A percentile compares a stretch with the other conserved stretches of the same genome.
These are phyloP conservation scores for Pararge aegeria DNA, from an alignment of 1,140 invertebrate genomes.

Conservation along the genomic window DNA sequence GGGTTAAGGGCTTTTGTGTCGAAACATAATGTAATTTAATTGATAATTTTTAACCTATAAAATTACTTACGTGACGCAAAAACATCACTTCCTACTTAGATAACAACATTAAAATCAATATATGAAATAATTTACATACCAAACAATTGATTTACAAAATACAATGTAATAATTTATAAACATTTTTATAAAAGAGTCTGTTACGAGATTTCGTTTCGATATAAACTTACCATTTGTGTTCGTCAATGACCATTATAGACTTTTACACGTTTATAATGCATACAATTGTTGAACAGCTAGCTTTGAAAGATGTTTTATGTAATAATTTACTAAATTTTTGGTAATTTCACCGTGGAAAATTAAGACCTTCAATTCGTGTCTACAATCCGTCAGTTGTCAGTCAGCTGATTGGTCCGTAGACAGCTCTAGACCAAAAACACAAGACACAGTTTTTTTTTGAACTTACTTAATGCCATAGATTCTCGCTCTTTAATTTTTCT, in stretches of 20 bases:
- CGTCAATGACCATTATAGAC: slow-evolving; percentile 17
- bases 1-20: background rate
- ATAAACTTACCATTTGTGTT: slow-evolving; percentile 7
- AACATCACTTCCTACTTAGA: background rate
- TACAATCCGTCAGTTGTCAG: slow-evolving; percentile 41
- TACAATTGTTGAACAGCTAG: background rate
- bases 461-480: no score
- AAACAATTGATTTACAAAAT: background rate
- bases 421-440: no score
- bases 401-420: slow-evolving; percentile 61
- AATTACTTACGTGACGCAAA: background rate
- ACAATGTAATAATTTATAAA: background rate
- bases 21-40: background rate
- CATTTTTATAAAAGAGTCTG: background rate
- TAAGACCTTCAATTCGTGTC: slow-evolving; percentile 36
- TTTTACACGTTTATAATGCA: slow-evolving; percentile 2
- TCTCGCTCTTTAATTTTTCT: no score
- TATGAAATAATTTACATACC: background rate
- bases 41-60: background rate
- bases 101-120: background rate
- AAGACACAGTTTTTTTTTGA: no score
- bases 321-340: slow-evolving; percentile 66
- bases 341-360: slow-evolving; percentile 64
- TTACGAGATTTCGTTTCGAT: background rate
- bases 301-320: slow-evolving; percentile 61